phyloP scores from a whole-genome alignment of 2,113 vertebrate genomes.

The Psophia crepitans region DNA sequence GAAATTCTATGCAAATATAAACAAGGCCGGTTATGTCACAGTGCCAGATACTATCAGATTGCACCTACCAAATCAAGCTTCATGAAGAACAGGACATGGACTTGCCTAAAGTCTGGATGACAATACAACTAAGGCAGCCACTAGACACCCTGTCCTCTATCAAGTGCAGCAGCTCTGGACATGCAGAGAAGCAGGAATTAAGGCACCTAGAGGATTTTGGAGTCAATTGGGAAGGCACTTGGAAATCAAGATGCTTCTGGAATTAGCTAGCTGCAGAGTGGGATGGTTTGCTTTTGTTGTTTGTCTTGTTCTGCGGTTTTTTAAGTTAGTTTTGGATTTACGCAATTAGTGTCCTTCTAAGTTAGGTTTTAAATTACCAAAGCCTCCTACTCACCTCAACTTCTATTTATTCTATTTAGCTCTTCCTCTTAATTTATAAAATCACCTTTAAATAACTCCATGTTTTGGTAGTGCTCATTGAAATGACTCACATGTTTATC shows the following conservation, averaged over 20 bases:
- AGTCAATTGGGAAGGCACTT: background rate
- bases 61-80: background rate
- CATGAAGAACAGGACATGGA: background rate
- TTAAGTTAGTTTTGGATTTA: background rate
- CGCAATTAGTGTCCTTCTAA: background rate
- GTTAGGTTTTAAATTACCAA: background rate
- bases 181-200: background rate
- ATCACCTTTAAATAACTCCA: background rate
- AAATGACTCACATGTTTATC: background rate
- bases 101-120: background rate
- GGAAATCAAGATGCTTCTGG: background rate
- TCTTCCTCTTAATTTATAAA: background rate
- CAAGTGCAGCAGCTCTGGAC: background rate
- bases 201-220: background rate
- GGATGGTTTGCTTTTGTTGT: background rate
- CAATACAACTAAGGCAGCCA: background rate
- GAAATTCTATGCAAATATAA: background rate
- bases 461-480: background rate
- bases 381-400: background rate
- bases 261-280: background rate
- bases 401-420: background rate
- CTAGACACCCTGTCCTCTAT: background rate
- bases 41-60: background rate
- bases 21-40: background rate
- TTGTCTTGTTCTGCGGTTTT: background rate